These are phyloP conservation scores for Brachypalpus laphriformis DNA, from an alignment of 2,888 invertebrate species.

Conservation along the genomic window DNA sequence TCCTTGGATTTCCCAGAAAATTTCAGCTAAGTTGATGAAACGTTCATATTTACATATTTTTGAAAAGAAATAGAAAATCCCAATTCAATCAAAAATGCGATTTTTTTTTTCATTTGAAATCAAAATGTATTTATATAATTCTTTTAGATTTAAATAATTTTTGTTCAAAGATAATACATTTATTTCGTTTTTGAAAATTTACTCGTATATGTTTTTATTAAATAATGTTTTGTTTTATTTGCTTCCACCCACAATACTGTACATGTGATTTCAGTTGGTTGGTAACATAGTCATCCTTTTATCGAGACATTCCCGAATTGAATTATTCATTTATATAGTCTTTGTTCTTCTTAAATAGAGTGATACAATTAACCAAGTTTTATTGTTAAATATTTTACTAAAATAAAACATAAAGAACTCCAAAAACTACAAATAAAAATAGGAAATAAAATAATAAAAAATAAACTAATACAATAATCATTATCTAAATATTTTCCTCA, in stretches of 20 bases:
- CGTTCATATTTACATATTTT: too few relatives aligned
- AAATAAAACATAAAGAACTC: neutral
- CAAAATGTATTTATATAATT: constrained; percentile 52
- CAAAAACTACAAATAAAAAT: neutral
- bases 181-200: constrained; percentile 37
- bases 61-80: too few relatives aligned
- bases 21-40: too few relatives aligned
- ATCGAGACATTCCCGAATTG: constrained; percentile 28
- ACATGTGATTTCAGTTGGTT: constrained; percentile 24
- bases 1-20: too few relatives aligned
- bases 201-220: constrained; percentile 12
- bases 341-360: constrained; percentile 53
- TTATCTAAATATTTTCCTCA: constrained; percentile 34
- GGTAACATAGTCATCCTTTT: constrained; percentile 10
- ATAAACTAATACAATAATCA: neutral
- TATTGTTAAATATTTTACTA: neutral
- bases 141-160: constrained; percentile 40
- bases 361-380: constrained; percentile 29
- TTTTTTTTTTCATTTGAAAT: constrained; percentile 30
- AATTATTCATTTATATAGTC: constrained; percentile 39
- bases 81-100: too few relatives aligned
- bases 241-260: constrained; percentile 46
- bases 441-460: neutral
- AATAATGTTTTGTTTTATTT: constrained; percentile 29
- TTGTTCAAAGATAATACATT: constrained; percentile 41